A percentile compares a stretch with the other conserved stretches of the same genome.
These are phyloP conservation scores for Melinaea menophilus DNA, from an alignment of 2,888 invertebrate genomes.

Conservation along the genomic window DNA sequence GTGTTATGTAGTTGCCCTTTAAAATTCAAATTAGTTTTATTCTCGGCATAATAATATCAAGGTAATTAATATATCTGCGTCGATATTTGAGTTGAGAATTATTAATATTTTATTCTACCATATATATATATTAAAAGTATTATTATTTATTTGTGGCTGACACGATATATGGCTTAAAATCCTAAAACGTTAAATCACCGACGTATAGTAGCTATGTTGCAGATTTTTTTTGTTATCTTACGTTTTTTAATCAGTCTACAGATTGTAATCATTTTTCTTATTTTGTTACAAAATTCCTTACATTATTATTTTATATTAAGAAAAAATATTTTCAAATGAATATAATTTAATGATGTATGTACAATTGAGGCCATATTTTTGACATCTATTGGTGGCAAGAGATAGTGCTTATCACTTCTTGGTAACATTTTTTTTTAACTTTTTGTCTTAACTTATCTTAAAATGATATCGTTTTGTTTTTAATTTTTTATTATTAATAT, in stretches of 20 bases:
- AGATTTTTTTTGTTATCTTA: too few species aligned
- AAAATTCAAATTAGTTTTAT: slow-evolving; percentile 12
- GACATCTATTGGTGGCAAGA: not conserved
- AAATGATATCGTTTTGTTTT: not conserved
- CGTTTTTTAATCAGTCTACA: too few species aligned
- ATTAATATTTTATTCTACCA: not conserved
- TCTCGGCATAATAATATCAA: slow-evolving; percentile 9
- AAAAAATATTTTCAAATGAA: not conserved
- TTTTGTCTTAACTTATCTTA: not conserved
- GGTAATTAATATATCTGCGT: slow-evolving; percentile 8
- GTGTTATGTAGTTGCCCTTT: slow-evolving; percentile 12
- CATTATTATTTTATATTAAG: not conserved
- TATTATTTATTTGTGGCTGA: too few species aligned
- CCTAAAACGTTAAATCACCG: too few species aligned
- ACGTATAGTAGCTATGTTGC: too few species aligned
- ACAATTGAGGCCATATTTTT: too few species aligned
- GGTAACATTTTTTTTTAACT: not conserved
- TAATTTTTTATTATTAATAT: not conserved
- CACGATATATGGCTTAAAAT: too few species aligned
- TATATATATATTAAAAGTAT: too few species aligned
- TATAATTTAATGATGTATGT: not conserved
- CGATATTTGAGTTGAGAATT: not conserved
- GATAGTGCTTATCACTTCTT: not conserved
- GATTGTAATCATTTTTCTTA: too few species aligned
- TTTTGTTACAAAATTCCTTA: too few species aligned